Evolutionary conservation across 2,888 invertebrate species (phyloP).

Genomic region (Cataglyphis rosenhaueri): DNA sequence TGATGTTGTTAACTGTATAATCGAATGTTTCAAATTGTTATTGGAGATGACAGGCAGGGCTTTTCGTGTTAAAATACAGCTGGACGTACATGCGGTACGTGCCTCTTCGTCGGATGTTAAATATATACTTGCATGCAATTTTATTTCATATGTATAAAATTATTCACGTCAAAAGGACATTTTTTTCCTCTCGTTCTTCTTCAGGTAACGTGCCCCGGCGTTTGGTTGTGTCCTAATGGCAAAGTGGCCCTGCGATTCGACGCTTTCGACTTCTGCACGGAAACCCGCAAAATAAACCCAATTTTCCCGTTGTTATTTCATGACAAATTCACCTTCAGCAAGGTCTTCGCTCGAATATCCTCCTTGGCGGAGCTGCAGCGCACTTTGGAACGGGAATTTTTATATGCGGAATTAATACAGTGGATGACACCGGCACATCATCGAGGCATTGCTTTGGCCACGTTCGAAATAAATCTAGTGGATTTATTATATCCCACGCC

Average conservation of each 20-base stretch:
- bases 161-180: neutral
- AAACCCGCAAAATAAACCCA: conserved; percentile 89
- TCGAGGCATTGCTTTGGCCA: conserved; percentile 87
- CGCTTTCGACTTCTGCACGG: conserved; percentile 89
- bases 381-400: conserved; percentile 87
- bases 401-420: conserved; percentile 89
- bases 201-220: conserved; percentile 94
- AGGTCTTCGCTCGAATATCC: conserved; percentile 86
- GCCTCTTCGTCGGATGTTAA: conserved; percentile 9
- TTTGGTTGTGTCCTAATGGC: conserved; percentile 94
- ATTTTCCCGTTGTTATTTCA: conserved; percentile 90
- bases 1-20: conserved; percentile 1
- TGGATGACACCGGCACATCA: conserved; percentile 85
- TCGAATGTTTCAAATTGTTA: conserved; percentile 21
- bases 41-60: conserved; percentile 81
- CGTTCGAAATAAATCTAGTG: conserved; percentile 88
- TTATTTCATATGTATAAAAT: neutral
- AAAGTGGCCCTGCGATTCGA: conserved; percentile 90
- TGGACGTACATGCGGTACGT: conserved; percentile 83
- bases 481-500: conserved; percentile 89
- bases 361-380: conserved; percentile 86
- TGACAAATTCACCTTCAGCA: conserved; percentile 91
- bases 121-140: neutral
- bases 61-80: conserved; percentile 81
- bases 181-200: conserved; percentile 61